phyloP scores from a whole-genome alignment of 1,140 invertebrate genomes.

The Carposina sasakii region DNA sequence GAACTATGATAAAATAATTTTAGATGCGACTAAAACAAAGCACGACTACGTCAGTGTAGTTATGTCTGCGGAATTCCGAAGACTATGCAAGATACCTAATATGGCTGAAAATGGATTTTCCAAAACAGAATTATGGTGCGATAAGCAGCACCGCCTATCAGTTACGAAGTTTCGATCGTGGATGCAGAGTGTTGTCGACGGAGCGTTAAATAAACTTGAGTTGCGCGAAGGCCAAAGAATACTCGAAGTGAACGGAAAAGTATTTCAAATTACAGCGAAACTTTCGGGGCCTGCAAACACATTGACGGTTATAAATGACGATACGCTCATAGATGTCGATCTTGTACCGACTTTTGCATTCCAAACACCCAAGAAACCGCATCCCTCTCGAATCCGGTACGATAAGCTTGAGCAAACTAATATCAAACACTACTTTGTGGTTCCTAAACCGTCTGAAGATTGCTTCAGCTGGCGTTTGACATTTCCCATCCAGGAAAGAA shows the following conservation, averaged over 20 bases:
- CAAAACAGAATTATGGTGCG: slow-evolving; percentile 38
- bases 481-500: slow-evolving; percentile 41
- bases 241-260: slow-evolving; percentile 26
- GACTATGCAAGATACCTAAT: slow-evolving; percentile 25
- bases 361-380: slow-evolving; percentile 29
- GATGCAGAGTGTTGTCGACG: slow-evolving; percentile 41
- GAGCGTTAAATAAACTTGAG: slow-evolving; percentile 26
- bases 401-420: slow-evolving; percentile 21
- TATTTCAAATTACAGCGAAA: slow-evolving; percentile 25
- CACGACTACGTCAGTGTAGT: slow-evolving; percentile 29
- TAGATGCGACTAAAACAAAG: slow-evolving; percentile 23
- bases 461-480: slow-evolving; percentile 40
- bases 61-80: slow-evolving; percentile 42
- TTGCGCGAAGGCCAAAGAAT: slow-evolving; percentile 22
- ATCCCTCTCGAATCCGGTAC: slow-evolving; percentile 27
- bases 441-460: slow-evolving; percentile 36
- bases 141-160: slow-evolving; percentile 27
- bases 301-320: slow-evolving; percentile 27
- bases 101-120: slow-evolving; percentile 31
- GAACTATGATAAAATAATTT: slow-evolving; percentile 32
- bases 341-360: slow-evolving; percentile 40
- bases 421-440: slow-evolving; percentile 32
- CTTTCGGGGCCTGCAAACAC: slow-evolving; percentile 39
- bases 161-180: slow-evolving; percentile 33
- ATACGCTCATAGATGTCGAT: slow-evolving; percentile 37